Evolutionary conservation across 1,140 invertebrate genomes (phyloP), one percentile per base, ranked within the genome.

Genomic region (Rhopalosiphum maidis): DNA sequence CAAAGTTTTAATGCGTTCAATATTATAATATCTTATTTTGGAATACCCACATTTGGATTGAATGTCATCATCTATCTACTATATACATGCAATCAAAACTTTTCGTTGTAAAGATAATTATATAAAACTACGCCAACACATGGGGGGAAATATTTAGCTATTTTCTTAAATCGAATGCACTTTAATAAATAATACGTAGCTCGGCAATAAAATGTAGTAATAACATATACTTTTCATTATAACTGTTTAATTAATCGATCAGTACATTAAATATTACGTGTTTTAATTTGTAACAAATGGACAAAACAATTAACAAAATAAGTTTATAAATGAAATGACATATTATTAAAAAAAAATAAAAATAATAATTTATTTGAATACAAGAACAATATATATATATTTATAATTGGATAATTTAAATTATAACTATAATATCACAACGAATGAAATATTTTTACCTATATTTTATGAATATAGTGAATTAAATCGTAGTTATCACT

Each of bases 331-430:
- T 18, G 4, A 68, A 68, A n/a, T 9, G 11, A n/a, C 4, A 68
- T 3, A n/a, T 18, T 3, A 55, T 2, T 15, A n/a, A n/a, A 0
- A 0, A 51, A 51, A 51, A 51, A n/a, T 0, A 0, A 51, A 51
- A 51, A 51, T 18, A 51, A 51, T 3, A 18, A 51, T 51, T 51
- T 18, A 46, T 46, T 46, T 15, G 15, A 1, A 51, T 51, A 51
- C 1, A 9, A 68, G 4, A 68, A 30, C 4, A 68, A 68, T n/a
- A 30, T 2, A 5, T 60, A 60, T 11, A 48, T 68, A 68, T 68
- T 68, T n/a, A 15, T 60, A n/a, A n/a, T 21, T n/a, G 60, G 30
- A 1, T n/a, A 2, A 77, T n/a, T 77, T n/a, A 18, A 77, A 77
- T 68, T 5, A n/a, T 18, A 1, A 77, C n/a, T 15, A n/a, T 18